A percentile compares a stretch with the other conserved stretches of the same genome.
Conservation (phyloP, 35 echinoderm and acorn worm species). For the Apostichopus parvimensis region DNA sequence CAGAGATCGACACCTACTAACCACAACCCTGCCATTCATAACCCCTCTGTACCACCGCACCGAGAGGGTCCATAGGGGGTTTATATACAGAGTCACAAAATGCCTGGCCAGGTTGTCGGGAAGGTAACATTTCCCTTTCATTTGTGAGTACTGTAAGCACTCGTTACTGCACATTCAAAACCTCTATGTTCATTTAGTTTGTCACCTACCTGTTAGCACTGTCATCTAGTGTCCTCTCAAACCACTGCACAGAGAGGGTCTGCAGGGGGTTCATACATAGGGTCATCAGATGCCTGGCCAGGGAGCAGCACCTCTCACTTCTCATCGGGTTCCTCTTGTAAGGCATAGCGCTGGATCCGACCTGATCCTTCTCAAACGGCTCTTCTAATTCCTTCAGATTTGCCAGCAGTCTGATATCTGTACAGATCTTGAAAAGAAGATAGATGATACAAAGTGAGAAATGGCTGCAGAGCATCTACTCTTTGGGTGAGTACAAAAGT, state of each 20-base stretch:
- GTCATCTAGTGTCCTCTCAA: slow-evolving; percentile 97
- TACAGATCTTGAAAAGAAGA: slow-evolving; percentile 72
- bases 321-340: slow-evolving; percentile 99
- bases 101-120: no score
- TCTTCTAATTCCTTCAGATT: slow-evolving; percentile 99
- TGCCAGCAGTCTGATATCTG: slow-evolving; percentile 92
- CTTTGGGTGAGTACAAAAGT: no score
- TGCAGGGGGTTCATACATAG: slow-evolving; percentile 89
- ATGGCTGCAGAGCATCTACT: no score
- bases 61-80: slow-evolving; percentile 87
- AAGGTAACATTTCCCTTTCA: no score
- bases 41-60: slow-evolving; percentile 95
- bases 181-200: background rate
- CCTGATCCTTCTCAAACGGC: slow-evolving; percentile 99
- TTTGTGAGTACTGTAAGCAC: no score
- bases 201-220: slow-evolving; percentile 93
- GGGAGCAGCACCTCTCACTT: slow-evolving; percentile 94
- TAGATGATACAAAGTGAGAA: no score
- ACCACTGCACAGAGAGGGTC: slow-evolving; percentile 95
- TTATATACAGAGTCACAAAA: background rate
- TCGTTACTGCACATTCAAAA: background rate
- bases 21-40: slow-evolving; percentile 74
- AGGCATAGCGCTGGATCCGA: slow-evolving; percentile 98
- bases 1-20: no score
- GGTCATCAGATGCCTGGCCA: slow-evolving; percentile 89